These are phyloP conservation scores for Brachionus rubens DNA, from an alignment of 1,140 invertebrate genomes.

Conservation along the genomic window DNA sequence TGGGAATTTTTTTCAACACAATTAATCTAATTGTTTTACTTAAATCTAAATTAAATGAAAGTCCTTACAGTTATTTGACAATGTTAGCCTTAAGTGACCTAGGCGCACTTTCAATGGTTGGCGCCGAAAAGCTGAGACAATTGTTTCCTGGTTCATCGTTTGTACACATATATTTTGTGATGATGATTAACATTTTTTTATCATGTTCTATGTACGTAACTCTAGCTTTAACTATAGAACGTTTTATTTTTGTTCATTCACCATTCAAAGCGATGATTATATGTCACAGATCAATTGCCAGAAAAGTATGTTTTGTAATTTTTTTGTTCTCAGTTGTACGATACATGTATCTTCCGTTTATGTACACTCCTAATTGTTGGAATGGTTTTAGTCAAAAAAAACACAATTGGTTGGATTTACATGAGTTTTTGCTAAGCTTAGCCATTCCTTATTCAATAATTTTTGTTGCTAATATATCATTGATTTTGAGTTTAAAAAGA, in stretches of 20 bases:
- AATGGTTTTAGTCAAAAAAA: conserved; percentile 38
- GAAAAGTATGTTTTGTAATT: conserved; percentile 3
- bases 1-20: conserved; percentile 26
- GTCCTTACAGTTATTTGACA: conserved; percentile 34
- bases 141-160: background rate
- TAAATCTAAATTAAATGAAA: conserved; percentile 41
- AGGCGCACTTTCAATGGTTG: conserved; percentile 16
- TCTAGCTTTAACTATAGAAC: conserved; percentile 23
- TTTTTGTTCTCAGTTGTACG: conserved; percentile 34
- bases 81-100: conserved; percentile 26
- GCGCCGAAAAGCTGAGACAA: conserved; percentile 18
- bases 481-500: conserved; percentile 33
- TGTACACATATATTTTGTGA: conserved; percentile 24
- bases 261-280: conserved; percentile 38
- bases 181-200: conserved; percentile 41
- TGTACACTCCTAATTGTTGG: conserved; percentile 32
- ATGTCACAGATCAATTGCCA: conserved; percentile 19
- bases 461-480: conserved; percentile 26
- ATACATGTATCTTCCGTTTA: background rate
- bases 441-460: conserved; percentile 21
- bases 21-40: conserved; percentile 32
- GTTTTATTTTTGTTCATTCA: conserved; percentile 44
- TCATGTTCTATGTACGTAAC: conserved; percentile 42
- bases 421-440: conserved; percentile 27
- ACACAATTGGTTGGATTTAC: conserved; percentile 10